Conservation (phyloP, 2,888 invertebrate species). For the Polietes domitor region DNA sequence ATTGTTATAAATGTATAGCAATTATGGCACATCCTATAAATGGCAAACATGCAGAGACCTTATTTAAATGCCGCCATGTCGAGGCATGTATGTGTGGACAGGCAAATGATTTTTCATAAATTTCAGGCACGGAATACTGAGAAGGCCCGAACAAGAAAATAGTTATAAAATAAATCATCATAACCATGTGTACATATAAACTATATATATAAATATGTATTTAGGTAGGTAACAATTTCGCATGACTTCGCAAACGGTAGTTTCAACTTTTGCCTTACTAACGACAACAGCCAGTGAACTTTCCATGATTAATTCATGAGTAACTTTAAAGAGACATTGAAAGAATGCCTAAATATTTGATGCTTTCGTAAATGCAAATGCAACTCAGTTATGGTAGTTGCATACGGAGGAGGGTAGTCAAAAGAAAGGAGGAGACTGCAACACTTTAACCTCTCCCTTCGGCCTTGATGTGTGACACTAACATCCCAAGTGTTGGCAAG, state of each 20-base stretch:
- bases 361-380: no score
- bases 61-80: background rate
- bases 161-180: no score
- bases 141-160: background rate
- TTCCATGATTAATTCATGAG: background rate
- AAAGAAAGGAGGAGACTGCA: no score
- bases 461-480: background rate
- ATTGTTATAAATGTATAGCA: constrained; percentile 34
- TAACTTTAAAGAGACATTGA: background rate
- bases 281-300: background rate
- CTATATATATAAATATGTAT: no score
- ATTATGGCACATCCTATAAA: constrained; percentile 22
- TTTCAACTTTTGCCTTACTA: no score
- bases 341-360: background rate
- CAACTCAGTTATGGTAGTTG: no score
- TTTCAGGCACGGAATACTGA: background rate
- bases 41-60: background rate
- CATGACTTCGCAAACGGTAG: no score
- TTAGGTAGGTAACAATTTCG: no score
- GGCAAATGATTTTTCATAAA: background rate
- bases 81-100: background rate
- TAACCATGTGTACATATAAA: no score
- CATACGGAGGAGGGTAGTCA: no score
- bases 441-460: background rate
- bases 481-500: background rate